Evolutionary conservation across 2,113 vertebrate species (phyloP).

Genomic region (Grantiella picta): DNA sequence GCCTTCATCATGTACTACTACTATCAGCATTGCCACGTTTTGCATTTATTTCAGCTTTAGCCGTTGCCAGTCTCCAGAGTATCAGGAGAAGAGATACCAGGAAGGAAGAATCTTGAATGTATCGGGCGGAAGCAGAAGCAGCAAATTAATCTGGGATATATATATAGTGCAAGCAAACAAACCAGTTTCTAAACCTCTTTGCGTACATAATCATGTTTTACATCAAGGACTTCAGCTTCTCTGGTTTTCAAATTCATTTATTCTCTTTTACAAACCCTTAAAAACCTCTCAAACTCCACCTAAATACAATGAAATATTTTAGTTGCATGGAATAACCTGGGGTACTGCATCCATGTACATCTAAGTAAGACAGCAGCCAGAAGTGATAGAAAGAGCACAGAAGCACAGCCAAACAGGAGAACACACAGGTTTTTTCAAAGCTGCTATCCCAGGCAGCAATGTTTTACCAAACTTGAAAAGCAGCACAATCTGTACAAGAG

Average conservation of each 20-base stretch:
- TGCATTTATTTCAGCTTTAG: neutral
- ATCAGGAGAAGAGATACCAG: neutral
- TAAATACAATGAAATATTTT: neutral
- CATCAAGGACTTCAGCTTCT: neutral
- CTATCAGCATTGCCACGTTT: neutral
- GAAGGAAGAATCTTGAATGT: neutral
- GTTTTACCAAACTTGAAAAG: neutral
- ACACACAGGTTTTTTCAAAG: neutral
- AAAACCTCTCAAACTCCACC: neutral
- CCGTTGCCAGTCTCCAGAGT: neutral
- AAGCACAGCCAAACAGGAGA: neutral
- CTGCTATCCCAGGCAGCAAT: neutral
- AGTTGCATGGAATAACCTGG: neutral
- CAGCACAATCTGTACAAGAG: neutral
- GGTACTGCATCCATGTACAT: neutral
- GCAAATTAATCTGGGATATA: neutral
- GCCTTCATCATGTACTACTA: neutral
- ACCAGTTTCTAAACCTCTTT: neutral
- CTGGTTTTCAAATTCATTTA: neutral
- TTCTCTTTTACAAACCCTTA: neutral
- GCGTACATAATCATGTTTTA: neutral
- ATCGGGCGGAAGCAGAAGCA: neutral
- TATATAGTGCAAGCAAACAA: neutral
- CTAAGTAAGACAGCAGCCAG: neutral
- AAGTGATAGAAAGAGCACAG: neutral